Base-by-base conservation (phyloP, 1,140 invertebrate species). In the Aphaenogaster ashmeadi region DNA sequence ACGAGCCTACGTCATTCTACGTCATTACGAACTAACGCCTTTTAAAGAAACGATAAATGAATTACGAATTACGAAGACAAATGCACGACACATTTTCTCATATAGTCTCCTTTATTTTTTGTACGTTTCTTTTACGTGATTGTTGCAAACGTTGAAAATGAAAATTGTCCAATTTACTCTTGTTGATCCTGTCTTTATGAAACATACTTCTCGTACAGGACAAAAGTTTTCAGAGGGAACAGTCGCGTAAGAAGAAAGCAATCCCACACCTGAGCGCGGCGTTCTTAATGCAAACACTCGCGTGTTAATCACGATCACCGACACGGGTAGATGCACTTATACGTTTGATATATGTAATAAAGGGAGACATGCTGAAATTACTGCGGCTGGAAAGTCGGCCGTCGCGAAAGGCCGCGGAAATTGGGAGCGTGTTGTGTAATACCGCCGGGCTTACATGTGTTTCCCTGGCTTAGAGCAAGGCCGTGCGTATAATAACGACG, bases 341-440 rank as follows among this genome's bases (percentile, higher is more conserved):
- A 36, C 75, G 41, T 47, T 38, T 62, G 72, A 69, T 9, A 62
- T 38, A 36, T 21, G 21, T 60, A 79, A 89, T 72, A 89, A 87
- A 75, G 88, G 58, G 36, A 74, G 74, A 85, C 74, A 52, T 44
- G 77, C 3, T 60, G 88, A 88, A 90, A 90, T 90, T 83, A 88
- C 58, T 8, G 66, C 72, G 67, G n/a, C 80, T 79, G 87, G 80
- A 88, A 91, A 91, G 38, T 86, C 87, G 77, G 75, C 69, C 80
- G 85, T 7, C 67, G 58, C 47, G 77, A 67, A 86, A 88, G 64
- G 56, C 85, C 56, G 62, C 86, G 81, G 87, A 91, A 90, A 90
- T 90, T 90, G 86, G 88, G 79, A 87, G 64, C 81, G 58, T 67
- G 87, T 90, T 90, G 74, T 64, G 52, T 88, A 91, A 91, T 91